Percentiles rank a stretch among this genome's conserved stretches.
phyloP scores from a whole-genome alignment of 2,888 invertebrate genomes.

The Leistus spinibarbis region DNA sequence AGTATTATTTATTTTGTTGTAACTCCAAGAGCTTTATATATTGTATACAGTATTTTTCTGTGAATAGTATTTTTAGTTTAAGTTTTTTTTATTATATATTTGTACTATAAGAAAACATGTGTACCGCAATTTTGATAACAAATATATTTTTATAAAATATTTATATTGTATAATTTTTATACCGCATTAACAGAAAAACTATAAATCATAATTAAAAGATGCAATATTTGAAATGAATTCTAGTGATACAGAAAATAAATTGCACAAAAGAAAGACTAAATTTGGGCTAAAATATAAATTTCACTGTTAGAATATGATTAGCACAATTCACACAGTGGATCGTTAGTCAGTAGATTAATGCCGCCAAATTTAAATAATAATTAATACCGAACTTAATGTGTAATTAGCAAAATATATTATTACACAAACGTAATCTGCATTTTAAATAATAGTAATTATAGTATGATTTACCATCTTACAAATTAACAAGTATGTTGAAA shows the following conservation, averaged over 20 bases:
- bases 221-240: background rate
- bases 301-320: background rate
- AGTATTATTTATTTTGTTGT: conserved; percentile 17
- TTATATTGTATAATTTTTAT: background rate
- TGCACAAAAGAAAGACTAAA: background rate
- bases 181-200: background rate
- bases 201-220: background rate
- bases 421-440: background rate
- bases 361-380: background rate
- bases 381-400: background rate
- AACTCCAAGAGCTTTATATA: conserved; percentile 20
- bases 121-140: conserved; percentile 31
- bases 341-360: background rate
- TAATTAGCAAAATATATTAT: background rate
- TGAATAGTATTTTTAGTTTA: conserved; percentile 22
- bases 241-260: background rate
- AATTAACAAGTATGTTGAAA: background rate
- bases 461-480: background rate
- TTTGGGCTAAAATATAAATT: background rate
- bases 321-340: background rate
- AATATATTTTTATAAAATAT: conserved; percentile 29
- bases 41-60: conserved; percentile 29
- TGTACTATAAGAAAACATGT: conserved; percentile 16
- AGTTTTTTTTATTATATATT: background rate
- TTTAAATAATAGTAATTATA: background rate